Percentiles rank a stretch among this genome's conserved stretches.
phyloP scores from a whole-genome alignment of 2,113 vertebrate species.

The Chaetorhynchus papuensis region DNA sequence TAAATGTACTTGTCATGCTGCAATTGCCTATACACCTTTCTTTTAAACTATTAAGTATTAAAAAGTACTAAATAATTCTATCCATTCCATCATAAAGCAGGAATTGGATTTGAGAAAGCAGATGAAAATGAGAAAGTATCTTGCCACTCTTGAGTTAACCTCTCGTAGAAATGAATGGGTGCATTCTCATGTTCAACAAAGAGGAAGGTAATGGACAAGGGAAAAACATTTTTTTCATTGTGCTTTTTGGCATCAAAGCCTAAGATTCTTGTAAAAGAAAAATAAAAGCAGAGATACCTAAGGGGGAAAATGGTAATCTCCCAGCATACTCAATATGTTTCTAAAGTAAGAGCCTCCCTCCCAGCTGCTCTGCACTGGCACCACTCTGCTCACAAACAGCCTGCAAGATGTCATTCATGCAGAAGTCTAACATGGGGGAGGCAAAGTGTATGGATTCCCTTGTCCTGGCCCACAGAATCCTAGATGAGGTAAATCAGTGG shows the following conservation, averaged over 20 bases:
- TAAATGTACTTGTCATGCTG: neutral
- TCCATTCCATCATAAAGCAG: constrained; percentile 1
- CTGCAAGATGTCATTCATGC: neutral
- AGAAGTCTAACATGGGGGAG: neutral
- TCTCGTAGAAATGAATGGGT: constrained; percentile 14
- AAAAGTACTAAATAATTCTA: constrained; percentile 17
- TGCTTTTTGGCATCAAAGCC: constrained; percentile 15
- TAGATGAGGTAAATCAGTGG: neutral
- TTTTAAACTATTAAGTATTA: neutral
- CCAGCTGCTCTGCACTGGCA: neutral
- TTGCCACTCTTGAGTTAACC: neutral
- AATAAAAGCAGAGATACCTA: neutral
- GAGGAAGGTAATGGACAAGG: neutral
- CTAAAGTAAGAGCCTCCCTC: neutral
- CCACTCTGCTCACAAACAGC: neutral
- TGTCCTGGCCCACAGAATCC: neutral
- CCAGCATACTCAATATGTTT: neutral
- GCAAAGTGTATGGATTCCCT: neutral
- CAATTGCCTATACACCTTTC: constrained; percentile 8
- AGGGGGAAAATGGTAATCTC: neutral
- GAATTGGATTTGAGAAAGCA: constrained; percentile 17
- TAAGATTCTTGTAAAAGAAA: neutral
- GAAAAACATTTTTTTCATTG: constrained; percentile 1
- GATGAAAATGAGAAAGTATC: constrained; percentile 14
- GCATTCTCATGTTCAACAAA: neutral